These are phyloP conservation scores for Ceyx margarethae DNA, from an alignment of 2,113 vertebrate species.

Conservation along the genomic window DNA sequence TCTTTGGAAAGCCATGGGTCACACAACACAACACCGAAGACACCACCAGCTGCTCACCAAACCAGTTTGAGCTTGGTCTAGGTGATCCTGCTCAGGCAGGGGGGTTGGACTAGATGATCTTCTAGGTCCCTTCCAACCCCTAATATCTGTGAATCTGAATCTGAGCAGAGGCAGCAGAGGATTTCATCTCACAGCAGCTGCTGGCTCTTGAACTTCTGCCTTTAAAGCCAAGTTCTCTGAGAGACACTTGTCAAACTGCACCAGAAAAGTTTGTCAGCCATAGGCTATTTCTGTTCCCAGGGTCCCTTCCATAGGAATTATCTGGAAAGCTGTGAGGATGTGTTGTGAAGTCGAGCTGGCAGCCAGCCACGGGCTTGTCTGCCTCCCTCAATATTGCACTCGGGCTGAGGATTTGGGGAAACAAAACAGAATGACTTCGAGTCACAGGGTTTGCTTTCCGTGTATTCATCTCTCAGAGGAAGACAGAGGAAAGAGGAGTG, in stretches of 20 bases:
- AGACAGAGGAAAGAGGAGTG: neutral
- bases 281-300: constrained; percentile 6
- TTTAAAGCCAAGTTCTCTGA: neutral
- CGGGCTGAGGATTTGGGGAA: neutral
- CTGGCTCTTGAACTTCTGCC: neutral
- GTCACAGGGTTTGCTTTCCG: neutral
- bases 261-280: neutral
- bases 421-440: neutral
- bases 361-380: neutral
- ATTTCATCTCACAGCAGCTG: neutral
- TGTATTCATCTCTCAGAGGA: neutral
- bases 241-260: neutral
- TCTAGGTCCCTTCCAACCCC: too few relatives aligned
- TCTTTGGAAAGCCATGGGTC: neutral
- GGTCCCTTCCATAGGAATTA: constrained; percentile 3
- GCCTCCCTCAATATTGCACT: neutral
- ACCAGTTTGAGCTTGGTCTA: neutral
- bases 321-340: neutral
- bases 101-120: too few relatives aligned
- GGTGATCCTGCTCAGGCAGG: too few relatives aligned
- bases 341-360: neutral
- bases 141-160: too few relatives aligned
- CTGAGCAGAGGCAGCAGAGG: neutral
- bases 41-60: neutral
- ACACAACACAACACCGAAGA: neutral